These are phyloP conservation scores for Clusia tigrina DNA, from an alignment of 2,888 invertebrate genomes.

Conservation along the genomic window DNA sequence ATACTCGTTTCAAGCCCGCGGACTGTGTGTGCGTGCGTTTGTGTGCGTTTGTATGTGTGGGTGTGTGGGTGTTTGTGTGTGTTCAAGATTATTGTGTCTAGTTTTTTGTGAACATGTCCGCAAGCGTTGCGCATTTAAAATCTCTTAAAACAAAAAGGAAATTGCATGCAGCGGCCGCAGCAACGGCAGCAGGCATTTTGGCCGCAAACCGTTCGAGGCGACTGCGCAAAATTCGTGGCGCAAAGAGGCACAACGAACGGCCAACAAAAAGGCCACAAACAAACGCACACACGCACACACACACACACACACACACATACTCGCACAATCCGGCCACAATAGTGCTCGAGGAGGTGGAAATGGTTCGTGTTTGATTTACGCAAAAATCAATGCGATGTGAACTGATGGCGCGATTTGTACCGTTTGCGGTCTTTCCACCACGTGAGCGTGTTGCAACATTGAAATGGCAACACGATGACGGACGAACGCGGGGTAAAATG, in stretches of 20 bases:
- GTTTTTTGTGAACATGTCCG: background rate
- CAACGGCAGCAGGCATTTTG: background rate
- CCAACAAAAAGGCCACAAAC: too few species aligned
- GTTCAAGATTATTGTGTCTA: background rate
- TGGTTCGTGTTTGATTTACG: background rate
- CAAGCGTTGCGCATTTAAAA: background rate
- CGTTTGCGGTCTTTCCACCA: too few species aligned
- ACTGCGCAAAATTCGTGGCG: background rate
- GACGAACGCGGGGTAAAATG: too few species aligned
- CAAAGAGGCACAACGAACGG: too few species aligned
- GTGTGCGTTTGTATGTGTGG: background rate
- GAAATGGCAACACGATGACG: too few species aligned
- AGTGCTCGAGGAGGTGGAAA: conserved; percentile 3
- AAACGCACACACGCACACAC: too few species aligned
- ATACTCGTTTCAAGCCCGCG: too few species aligned
- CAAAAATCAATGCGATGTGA: background rate
- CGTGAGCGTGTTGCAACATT: too few species aligned
- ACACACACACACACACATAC: too few species aligned
- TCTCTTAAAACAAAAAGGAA: conserved; percentile 1
- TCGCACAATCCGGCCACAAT: too few species aligned
- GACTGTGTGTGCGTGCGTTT: background rate
- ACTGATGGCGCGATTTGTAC: background rate
- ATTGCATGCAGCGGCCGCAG: background rate
- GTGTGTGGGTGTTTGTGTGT: background rate
- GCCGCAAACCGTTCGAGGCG: background rate